Conservation (phyloP, 2,888 invertebrate genomes). For the Drosophila neotestacea region DNA sequence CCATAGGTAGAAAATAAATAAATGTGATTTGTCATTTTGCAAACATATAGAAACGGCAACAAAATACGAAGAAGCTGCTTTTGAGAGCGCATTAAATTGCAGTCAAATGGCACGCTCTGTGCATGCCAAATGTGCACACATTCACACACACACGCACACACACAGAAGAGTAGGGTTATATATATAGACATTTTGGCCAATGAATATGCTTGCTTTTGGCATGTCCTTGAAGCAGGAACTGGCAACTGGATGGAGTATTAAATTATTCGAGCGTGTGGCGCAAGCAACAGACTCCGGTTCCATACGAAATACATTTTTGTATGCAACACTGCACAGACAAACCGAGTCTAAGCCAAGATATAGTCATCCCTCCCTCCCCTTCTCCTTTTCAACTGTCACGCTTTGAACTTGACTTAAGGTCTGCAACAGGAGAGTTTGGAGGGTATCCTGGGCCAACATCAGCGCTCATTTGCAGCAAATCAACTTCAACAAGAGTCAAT, state of each 20-base stretch:
- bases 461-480: constrained; percentile 75
- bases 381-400: constrained; percentile 37
- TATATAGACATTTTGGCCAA: constrained; percentile 52
- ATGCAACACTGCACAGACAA: constrained; percentile 74
- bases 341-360: constrained; percentile 47
- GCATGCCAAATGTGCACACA: constrained; percentile 72
- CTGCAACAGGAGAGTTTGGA: constrained; percentile 26
- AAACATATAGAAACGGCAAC: constrained; percentile 65
- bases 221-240: constrained; percentile 44
- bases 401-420: constrained; percentile 34
- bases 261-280: constrained; percentile 79
- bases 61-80: constrained; percentile 34
- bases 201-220: constrained; percentile 53
- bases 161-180: neutral
- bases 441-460: constrained; percentile 44
- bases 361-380: neutral
- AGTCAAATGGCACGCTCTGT: constrained; percentile 79
- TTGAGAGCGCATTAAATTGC: constrained; percentile 78
- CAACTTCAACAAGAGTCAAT: constrained; percentile 63
- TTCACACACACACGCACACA: constrained; percentile 18
- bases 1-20: constrained; percentile 69
- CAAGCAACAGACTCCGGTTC: constrained; percentile 55
- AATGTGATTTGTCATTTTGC: constrained; percentile 81
- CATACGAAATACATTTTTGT: constrained; percentile 65
- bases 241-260: constrained; percentile 54